Evolutionary conservation across 2,888 invertebrate genomes (phyloP).

Genomic region (Drosophila dives): DNA sequence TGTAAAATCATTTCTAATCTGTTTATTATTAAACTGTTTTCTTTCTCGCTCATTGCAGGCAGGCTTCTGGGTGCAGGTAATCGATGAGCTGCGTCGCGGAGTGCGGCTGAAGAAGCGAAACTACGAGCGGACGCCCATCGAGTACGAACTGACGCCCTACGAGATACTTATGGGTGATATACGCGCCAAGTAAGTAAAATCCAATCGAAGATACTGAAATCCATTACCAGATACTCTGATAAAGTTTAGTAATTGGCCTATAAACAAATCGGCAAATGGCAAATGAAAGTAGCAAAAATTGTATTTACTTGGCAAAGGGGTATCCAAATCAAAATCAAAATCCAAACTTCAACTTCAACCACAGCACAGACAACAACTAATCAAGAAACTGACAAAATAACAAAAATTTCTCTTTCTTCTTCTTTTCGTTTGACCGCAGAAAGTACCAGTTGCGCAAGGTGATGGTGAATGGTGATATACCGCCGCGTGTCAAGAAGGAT

Average conservation of each 20-base stretch:
- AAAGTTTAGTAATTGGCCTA: not conserved
- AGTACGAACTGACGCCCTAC: constrained; percentile 97
- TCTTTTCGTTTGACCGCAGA: constrained; percentile 62
- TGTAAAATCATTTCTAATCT: not conserved
- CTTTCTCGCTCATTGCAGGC: constrained; percentile 87
- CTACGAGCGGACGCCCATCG: constrained; percentile 90
- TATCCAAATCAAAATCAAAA: constrained; percentile 11
- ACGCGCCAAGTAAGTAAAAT: constrained; percentile 88
- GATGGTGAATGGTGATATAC: constrained; percentile 92
- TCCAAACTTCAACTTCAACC: constrained; percentile 6
- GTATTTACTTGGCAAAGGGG: not conserved
- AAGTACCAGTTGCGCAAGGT: constrained; percentile 95
- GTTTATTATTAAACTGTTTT: not conserved
- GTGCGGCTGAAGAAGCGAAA: constrained; percentile 96
- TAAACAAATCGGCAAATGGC: not conserved
- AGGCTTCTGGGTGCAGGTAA: constrained; percentile 97
- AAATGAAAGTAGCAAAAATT: not conserved
- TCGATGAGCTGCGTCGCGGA: constrained; percentile 95
- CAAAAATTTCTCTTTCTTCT: constrained; percentile 48
- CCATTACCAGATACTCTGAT: not conserved
- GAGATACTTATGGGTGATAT: constrained; percentile 99
- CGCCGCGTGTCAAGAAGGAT: constrained; percentile 94
- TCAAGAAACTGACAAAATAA: constrained; percentile 29
- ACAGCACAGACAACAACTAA: constrained; percentile 16
- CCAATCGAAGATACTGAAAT: constrained; percentile 7